Conservation (phyloP, 2,797 vertebrate genomes). For the Leucoraja ocellata region DNA sequence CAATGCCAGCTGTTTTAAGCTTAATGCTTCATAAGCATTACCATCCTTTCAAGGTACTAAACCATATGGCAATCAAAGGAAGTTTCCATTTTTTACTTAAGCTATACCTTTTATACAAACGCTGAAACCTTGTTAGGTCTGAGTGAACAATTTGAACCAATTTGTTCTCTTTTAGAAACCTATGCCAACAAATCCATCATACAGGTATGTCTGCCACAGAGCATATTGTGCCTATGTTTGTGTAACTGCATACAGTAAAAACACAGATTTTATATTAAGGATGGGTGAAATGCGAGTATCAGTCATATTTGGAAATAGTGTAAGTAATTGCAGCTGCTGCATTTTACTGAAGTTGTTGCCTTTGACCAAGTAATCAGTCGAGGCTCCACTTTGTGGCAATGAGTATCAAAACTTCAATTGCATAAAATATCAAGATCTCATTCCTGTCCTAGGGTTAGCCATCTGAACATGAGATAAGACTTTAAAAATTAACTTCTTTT, state of each 20-base stretch:
- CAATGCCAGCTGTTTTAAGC: constrained; percentile 66
- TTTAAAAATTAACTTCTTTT: not conserved
- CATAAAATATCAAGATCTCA: not conserved
- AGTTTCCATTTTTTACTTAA: constrained; percentile 47
- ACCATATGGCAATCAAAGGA: constrained; percentile 59
- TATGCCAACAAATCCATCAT: constrained; percentile 28
- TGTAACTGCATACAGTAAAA: constrained; percentile 26
- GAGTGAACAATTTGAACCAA: constrained; percentile 53
- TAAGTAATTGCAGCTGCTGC: constrained; percentile 13
- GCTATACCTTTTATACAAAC: constrained; percentile 47
- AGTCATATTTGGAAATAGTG: constrained; percentile 10
- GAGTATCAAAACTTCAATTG: not conserved
- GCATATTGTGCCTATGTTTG: not conserved
- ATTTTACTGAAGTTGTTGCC: not conserved
- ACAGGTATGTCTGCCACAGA: not conserved
- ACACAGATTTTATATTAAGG: not conserved
- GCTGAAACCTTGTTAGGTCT: constrained; percentile 49
- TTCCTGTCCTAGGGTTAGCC: not conserved
- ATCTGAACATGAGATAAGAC: too few relatives aligned
- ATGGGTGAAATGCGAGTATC: constrained; percentile 1
- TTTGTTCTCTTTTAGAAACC: constrained; percentile 50
- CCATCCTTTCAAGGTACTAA: constrained; percentile 50
- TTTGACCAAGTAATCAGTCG: not conserved
- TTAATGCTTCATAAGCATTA: constrained; percentile 61
- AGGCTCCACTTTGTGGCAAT: not conserved